Percentiles rank a stretch among this genome's conserved stretches.
These are phyloP conservation scores for Netelia fuscicornis DNA, from an alignment of 2,888 invertebrate genomes.

Conservation along the genomic window DNA sequence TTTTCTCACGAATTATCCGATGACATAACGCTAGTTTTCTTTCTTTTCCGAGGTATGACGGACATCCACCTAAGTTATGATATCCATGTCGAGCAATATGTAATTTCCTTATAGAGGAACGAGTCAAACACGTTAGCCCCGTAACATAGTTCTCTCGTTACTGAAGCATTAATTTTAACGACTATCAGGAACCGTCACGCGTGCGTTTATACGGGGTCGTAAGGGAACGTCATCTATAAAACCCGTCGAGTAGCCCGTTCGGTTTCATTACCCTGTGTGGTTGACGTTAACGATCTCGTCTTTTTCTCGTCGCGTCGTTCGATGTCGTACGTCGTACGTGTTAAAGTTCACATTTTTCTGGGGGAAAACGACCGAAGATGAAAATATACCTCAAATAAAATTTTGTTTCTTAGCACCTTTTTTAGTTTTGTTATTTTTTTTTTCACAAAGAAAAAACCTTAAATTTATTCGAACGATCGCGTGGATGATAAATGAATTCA, in stretches of 20 bases:
- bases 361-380: slow-evolving; percentile 3
- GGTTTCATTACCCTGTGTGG: slow-evolving; percentile 67
- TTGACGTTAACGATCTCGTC: slow-evolving; percentile 66
- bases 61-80: slow-evolving; percentile 1
- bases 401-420: not conserved
- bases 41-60: no score
- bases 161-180: slow-evolving; percentile 68
- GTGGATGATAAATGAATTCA: slow-evolving; percentile 44
- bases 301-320: slow-evolving; percentile 43
- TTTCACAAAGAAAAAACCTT: not conserved
- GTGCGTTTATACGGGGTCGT: slow-evolving; percentile 67
- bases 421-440: slow-evolving; percentile 6
- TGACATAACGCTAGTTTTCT: no score
- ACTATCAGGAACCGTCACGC: slow-evolving; percentile 63
- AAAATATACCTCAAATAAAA: slow-evolving; percentile 20
- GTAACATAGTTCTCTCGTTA: slow-evolving; percentile 51
- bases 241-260: slow-evolving; percentile 49
- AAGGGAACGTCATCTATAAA: slow-evolving; percentile 68
- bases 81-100: slow-evolving; percentile 25
- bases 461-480: slow-evolving; percentile 57
- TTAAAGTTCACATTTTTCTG: slow-evolving; percentile 32
- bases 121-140: slow-evolving; percentile 2
- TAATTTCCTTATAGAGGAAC: slow-evolving; percentile 29
- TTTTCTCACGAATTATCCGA: no score
- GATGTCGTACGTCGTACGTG: slow-evolving; percentile 60